Conservation (phyloP, 2,888 invertebrate species). For the Drosophila nr. perissopoda region DNA sequence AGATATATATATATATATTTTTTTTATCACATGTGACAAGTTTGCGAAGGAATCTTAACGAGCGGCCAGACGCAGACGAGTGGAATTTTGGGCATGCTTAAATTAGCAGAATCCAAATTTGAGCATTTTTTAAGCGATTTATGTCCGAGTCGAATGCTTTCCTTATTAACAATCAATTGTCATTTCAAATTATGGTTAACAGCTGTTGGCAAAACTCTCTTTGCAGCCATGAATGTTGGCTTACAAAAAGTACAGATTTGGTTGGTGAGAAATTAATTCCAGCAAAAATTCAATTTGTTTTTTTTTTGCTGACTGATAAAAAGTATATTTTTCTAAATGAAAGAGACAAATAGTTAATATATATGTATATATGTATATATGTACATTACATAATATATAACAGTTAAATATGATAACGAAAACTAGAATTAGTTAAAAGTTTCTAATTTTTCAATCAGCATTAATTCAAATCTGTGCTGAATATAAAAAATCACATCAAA, state of each 20-base stretch:
- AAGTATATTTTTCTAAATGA: not conserved
- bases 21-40: conserved; percentile 11
- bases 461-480: too few species aligned
- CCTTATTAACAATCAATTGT: not conserved
- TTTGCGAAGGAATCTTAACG: not conserved
- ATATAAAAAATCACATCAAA: not conserved
- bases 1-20: not conserved
- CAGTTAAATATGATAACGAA: not conserved
- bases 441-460: not conserved
- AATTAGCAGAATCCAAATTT: not conserved
- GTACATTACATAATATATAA: too few species aligned
- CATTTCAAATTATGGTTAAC: not conserved
- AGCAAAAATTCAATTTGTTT: too few species aligned
- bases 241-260: not conserved
- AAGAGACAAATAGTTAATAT: not conserved
- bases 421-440: too few species aligned
- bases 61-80: not conserved
- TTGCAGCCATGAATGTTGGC: too few species aligned
- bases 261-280: too few species aligned
- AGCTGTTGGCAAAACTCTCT: not conserved
- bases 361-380: too few species aligned
- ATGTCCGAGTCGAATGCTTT: not conserved
- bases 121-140: not conserved
- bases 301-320: too few species aligned
- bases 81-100: not conserved